Conservation (phyloP, 37 sponge, comb jelly and placozoan species). For the Hexactinellida sp. region DNA sequence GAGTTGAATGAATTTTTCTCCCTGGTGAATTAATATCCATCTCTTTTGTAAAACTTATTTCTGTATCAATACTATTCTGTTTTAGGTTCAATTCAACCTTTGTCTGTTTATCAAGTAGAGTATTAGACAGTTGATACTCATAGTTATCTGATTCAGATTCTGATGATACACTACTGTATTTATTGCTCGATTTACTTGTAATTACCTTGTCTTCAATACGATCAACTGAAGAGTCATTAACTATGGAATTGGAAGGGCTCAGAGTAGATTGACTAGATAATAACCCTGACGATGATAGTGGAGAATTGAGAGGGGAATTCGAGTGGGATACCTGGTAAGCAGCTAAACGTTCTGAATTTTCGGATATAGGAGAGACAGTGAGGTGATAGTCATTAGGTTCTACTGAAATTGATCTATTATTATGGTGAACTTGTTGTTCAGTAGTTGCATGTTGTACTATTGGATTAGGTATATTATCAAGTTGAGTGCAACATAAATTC, state of each 20-base stretch:
- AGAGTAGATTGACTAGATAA: background rate
- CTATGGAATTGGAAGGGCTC: background rate
- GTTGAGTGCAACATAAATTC: no score
- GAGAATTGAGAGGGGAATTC: background rate
- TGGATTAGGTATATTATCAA: no score
- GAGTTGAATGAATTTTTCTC: background rate
- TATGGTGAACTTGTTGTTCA: no score
- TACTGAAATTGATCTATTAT: no score
- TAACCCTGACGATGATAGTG: background rate
- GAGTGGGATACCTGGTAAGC: background rate
- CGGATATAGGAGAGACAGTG: background rate
- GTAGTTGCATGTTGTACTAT: no score
- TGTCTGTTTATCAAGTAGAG: background rate
- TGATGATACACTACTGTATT: background rate
- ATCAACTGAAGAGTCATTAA: background rate
- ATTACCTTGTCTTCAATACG: background rate
- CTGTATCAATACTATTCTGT: background rate
- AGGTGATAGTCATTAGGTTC: background rate
- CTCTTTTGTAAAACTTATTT: background rate
- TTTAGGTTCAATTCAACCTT: background rate
- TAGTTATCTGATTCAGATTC: background rate
- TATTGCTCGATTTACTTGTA: background rate
- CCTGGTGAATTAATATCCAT: background rate
- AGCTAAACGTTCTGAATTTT: background rate
- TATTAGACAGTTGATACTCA: background rate